Evolutionary conservation across 2,797 vertebrate species (phyloP).

Genomic region (Bucorvus abyssinicus): DNA sequence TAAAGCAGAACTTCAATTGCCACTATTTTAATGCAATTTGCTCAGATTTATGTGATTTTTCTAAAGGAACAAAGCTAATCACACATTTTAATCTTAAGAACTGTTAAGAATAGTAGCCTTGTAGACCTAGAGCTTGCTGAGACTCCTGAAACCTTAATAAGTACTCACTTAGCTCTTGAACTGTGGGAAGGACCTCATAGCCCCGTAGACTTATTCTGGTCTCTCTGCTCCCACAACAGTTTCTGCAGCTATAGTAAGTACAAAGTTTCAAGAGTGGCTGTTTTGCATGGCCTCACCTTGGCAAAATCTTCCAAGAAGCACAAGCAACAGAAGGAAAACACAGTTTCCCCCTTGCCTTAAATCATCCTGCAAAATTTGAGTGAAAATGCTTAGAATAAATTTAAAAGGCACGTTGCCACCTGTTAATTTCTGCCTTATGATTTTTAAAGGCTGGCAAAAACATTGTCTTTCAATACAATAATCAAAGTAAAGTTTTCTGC

Average conservation of each 20-base stretch:
- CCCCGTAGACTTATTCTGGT: background rate
- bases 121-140: background rate
- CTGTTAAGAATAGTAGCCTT: background rate
- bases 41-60: background rate
- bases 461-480: background rate
- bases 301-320: background rate
- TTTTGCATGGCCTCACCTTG: background rate
- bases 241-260: background rate
- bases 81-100: background rate
- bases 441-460: background rate
- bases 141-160: background rate
- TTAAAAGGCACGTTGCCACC: background rate
- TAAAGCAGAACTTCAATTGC: background rate
- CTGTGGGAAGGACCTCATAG: background rate
- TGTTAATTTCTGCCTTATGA: background rate
- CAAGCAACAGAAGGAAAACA: background rate
- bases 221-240: background rate
- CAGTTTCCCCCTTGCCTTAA: background rate
- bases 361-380: background rate
- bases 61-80: background rate
- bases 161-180: background rate
- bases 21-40: background rate
- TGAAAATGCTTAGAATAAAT: background rate
- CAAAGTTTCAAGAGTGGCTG: background rate
- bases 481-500: background rate